Evolutionary conservation across 1,140 invertebrate genomes (phyloP).

Genomic region (Drosophila kohkoa): DNA sequence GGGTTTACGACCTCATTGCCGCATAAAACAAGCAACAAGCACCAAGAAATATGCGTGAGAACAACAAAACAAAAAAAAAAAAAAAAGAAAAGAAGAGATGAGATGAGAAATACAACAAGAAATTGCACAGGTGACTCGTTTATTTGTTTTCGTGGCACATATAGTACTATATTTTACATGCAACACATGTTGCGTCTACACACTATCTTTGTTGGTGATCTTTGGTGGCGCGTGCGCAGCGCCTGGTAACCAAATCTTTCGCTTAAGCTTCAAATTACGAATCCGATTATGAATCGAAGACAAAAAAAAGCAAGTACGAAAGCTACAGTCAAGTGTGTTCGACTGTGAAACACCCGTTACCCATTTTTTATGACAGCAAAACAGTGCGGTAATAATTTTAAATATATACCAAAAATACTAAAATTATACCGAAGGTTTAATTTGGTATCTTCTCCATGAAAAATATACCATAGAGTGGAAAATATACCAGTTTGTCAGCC

Average conservation of each 20-base stretch:
- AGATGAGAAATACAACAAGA: background rate
- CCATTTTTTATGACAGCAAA: no score
- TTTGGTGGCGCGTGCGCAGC: conserved; percentile 66
- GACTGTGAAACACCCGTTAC: no score
- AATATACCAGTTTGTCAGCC: no score
- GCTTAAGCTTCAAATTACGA: background rate
- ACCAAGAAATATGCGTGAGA: background rate
- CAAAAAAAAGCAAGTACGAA: background rate
- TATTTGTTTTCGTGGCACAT: background rate
- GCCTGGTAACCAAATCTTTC: conserved; percentile 25
- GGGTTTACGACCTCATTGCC: conserved; percentile 61
- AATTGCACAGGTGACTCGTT: conserved; percentile 50
- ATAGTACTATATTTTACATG: conserved; percentile 28
- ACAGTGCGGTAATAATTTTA: no score
- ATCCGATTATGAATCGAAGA: background rate
- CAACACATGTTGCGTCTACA: background rate
- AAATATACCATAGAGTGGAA: no score
- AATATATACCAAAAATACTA: no score
- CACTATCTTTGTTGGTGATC: no score
- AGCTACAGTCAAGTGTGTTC: no score
- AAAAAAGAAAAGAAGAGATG: background rate
- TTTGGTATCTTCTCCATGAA: no score
- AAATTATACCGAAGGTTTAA: no score
- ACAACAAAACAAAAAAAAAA: background rate
- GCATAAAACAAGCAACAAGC: conserved; percentile 2